Percentiles rank a stretch among this genome's conserved stretches.
These are phyloP conservation scores for Cyclargus thomasi DNA, from an alignment of 1,140 invertebrate genomes.

Conservation along the genomic window DNA sequence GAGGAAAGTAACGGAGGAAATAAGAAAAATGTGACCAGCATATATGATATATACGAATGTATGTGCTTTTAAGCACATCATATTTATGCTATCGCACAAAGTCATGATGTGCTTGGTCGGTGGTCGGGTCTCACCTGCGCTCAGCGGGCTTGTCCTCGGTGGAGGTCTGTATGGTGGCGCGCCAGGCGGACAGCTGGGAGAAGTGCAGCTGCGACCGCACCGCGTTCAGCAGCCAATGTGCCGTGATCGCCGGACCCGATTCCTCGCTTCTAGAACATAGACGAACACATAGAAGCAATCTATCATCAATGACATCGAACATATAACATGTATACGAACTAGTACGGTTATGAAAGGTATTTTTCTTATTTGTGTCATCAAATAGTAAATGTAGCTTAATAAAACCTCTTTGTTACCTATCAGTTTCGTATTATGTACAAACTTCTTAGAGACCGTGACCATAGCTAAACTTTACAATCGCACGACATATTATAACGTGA, in stretches of 20 bases:
- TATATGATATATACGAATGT: neutral
- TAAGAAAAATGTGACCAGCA: neutral
- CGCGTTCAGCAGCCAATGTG: conserved; percentile 90
- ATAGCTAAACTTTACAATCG: too few relatives aligned
- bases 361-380: too few relatives aligned
- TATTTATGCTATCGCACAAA: too few relatives aligned
- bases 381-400: too few relatives aligned
- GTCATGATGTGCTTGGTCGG: neutral
- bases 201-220: conserved; percentile 96
- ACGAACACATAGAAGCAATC: neutral
- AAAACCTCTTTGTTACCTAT: too few relatives aligned
- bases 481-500: too few relatives aligned
- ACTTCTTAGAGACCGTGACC: too few relatives aligned
- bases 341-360: too few relatives aligned
- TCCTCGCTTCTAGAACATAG: conserved; percentile 54
- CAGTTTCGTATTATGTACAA: too few relatives aligned
- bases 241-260: conserved; percentile 72
- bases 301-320: too few relatives aligned
- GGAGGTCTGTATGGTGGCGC: conserved; percentile 66
- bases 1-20: neutral
- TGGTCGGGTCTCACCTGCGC: conserved; percentile 38
- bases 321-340: too few relatives aligned
- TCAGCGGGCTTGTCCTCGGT: conserved; percentile 71
- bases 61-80: too few relatives aligned
- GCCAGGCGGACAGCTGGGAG: conserved; percentile 95